Base-by-base conservation (phyloP, 2,797 vertebrate species). In the Setipinna tenuifilis region DNA sequence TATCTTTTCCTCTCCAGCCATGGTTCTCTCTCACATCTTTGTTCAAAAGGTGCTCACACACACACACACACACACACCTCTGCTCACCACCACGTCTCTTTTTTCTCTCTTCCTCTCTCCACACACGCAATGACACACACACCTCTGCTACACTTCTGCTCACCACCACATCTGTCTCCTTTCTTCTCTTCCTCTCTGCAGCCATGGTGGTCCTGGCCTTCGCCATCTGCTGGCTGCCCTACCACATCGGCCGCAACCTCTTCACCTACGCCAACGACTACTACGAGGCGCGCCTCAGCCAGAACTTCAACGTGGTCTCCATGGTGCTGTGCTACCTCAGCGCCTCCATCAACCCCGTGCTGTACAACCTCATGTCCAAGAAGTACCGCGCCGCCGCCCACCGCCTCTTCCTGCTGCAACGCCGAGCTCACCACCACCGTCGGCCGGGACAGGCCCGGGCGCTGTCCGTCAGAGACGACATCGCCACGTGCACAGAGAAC, bases 311-410 rank as follows among this genome's bases (percentile, higher is more conserved):
- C 87, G 90, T 96, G 87, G 96, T 96, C 0, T 95, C 96, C 41
- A 95, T 98, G 94, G 95, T 97, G 83, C 96, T 98, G 44, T 98
- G 97, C 93, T 98, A 97, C 91, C 95, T 97, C 91, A 97, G 96
- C 0, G 94, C 97, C 58, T 97, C 96, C 89, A 96, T 97, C 95
- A 98, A 97, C 90, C 97, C 97, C 0, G 92, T 98, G 44, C 96
- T 98, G 89, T 97, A 98, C 93, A 97, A 97, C 93, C 95, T 97
- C 90, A 95, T 97, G 93, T 98, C 96, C 0, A 94, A 94, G 90
- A 97, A 97, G 90, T 97, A 97, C 89, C 90, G 96, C 81, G 93
- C 95, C 0, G 97, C 97, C 0, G 96, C 96, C 89, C 94, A 91
- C 58, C 96, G 94, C 85, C 95, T 98, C 75, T 96, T 97, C 86